Evolutionary conservation across 2,113 vertebrate species (phyloP), one percentile per base, ranked within the genome.

Genomic region (Rhombomys opimus): DNA sequence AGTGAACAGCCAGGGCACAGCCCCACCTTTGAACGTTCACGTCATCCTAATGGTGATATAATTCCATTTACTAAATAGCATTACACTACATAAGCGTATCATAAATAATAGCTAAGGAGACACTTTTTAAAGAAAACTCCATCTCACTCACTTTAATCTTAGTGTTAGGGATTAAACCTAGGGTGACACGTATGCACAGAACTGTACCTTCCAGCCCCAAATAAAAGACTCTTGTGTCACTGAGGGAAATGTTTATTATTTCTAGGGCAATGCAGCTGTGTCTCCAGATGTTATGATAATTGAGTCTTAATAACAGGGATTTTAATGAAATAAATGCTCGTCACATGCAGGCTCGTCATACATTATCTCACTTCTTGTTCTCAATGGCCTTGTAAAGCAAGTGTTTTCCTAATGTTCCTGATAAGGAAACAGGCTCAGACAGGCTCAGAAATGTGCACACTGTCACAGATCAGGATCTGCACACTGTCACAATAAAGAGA

Each of bases 1-100:
- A 57, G 82, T 27, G 77, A 86, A 89, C 93, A 46, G 46, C 46
- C 46, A 95, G 92, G 89, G 8, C 82, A 89, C 93, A 63, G 61
- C 65, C 70, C 65, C 61, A 15, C 1, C 7, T 3, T 63, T 80
- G 81, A 84, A 32, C 1, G 2, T 41, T 54, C 57, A 41, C 38
- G 54, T 94, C n/a, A 38, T 72, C 52, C 78, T 50, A 67, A 68
- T 27, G 75, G 27, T 32, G 57, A 11, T 50, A 3, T 30, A 54
- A 41, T 59, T 59, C 52, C 50, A 95, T 8, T 87, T 59, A 25
- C 30, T 54, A 82, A 94, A 20, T 27, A 95, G 32, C 20, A 50
- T 14, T 9, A 46, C 46, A 54, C 18, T 50, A 75, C 32, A 2
- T 78, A 78, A 30, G 63, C 63, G 41, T 2, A 90, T 59, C 41